These are phyloP conservation scores for Frieseomelitta varia DNA, from an alignment of 1,140 invertebrate genomes.

Conservation along the genomic window DNA sequence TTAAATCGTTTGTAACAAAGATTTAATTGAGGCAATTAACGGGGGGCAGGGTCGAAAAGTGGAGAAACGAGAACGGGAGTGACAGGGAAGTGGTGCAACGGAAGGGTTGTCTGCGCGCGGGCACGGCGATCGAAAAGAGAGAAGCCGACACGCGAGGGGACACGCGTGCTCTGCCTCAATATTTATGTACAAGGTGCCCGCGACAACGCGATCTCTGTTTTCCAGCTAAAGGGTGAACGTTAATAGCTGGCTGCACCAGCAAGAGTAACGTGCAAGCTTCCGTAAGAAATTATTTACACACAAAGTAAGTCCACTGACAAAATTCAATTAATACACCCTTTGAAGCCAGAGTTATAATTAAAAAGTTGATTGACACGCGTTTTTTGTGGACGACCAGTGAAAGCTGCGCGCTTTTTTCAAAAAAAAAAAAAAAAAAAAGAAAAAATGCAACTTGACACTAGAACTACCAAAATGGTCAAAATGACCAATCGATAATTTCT, in stretches of 20 bases:
- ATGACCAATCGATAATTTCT: no score
- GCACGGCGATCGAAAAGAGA: slow-evolving; percentile 40
- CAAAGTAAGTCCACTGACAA: background rate
- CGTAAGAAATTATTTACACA: background rate
- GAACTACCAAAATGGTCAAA: no score
- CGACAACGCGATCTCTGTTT: background rate
- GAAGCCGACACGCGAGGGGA: slow-evolving; percentile 16
- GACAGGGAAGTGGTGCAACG: slow-evolving; percentile 50
- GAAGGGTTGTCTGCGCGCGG: slow-evolving; percentile 45
- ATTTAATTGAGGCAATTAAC: slow-evolving; percentile 76
- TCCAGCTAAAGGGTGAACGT: background rate
- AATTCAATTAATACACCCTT: slow-evolving; percentile 12
- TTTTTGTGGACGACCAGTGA: background rate
- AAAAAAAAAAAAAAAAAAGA: no score
- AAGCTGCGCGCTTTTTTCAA: background rate
- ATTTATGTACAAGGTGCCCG: slow-evolving; percentile 37
- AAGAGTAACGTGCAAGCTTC: background rate
- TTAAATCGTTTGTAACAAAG: slow-evolving; percentile 73
- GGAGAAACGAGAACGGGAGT: slow-evolving; percentile 19
- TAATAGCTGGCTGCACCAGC: background rate
- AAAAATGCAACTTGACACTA: no score
- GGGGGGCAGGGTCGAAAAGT: slow-evolving; percentile 9
- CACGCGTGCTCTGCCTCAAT: slow-evolving; percentile 26
- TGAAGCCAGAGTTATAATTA: slow-evolving; percentile 23
- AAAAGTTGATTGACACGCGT: slow-evolving; percentile 15